These are phyloP conservation scores for Cryptus viduatorius DNA, from an alignment of 2,888 invertebrate species.

Conservation along the genomic window DNA sequence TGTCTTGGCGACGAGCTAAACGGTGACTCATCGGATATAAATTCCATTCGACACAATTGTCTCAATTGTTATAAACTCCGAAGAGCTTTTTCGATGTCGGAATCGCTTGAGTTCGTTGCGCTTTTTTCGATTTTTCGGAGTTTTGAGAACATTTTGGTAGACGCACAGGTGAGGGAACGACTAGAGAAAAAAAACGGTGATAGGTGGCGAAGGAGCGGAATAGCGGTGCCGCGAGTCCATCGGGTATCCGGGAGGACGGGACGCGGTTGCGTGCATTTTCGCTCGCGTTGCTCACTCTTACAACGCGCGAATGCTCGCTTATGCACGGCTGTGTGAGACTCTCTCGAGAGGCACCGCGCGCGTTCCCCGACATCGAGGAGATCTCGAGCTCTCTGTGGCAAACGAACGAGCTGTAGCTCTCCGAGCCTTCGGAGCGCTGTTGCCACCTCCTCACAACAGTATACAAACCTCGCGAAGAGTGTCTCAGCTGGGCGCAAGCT, in stretches of 20 bases:
- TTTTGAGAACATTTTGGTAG: not conserved
- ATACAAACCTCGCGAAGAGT: conserved; percentile 55
- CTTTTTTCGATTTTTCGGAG: no score
- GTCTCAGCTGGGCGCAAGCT: conserved; percentile 78
- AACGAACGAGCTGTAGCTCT: conserved; percentile 51
- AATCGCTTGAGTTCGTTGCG: no score
- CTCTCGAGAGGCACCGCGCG: conserved; percentile 24
- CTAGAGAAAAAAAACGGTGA: conserved; percentile 29
- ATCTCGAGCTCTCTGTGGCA: conserved; percentile 36
- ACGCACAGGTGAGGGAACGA: no score
- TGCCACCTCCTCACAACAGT: conserved; percentile 78
- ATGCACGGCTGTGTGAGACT: conserved; percentile 20
- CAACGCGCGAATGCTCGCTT: conserved; percentile 50
- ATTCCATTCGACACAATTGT: conserved; percentile 18
- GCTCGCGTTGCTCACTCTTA: conserved; percentile 52
- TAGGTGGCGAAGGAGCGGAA: conserved; percentile 35
- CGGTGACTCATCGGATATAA: conserved; percentile 28
- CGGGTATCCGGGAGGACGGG: conserved; percentile 9
- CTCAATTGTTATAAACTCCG: conserved; percentile 4
- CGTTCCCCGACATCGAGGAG: conserved; percentile 50
- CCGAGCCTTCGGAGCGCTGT: conserved; percentile 78
- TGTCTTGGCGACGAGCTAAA: conserved; percentile 1
- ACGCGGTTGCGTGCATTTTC: conserved; percentile 59
- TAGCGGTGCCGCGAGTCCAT: not conserved
- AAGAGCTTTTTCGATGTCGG: not conserved